Base-by-base conservation (phyloP, 2,113 vertebrate genomes). In the Platichthys stellatus region DNA sequence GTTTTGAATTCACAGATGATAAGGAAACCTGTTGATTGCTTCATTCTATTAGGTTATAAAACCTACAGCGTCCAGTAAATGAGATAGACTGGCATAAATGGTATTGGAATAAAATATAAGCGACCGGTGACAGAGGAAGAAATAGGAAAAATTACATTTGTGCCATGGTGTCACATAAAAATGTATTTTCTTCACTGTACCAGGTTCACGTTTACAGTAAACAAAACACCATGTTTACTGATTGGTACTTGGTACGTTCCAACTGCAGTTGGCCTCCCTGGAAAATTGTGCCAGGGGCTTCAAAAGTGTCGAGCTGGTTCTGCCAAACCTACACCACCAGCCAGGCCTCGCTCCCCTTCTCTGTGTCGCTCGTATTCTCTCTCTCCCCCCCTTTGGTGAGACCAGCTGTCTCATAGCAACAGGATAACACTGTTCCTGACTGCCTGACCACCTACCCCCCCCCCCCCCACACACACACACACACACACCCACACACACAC, bases 371-470 rank as follows among this genome's bases (percentile, higher is more conserved):
- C 24, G 24, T 24, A 2, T 24, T 24, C 24, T 24, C 15, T 54
- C 62, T 21, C 47, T 54, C 6, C 20, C 74, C 81, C 63, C 82
- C 84, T 88, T 43, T 76, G 81, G 81, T 84, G 81, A 90, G 69
- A 84, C 86, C 81, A 87, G 77, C 85, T 90, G 81, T 90, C 88
- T 88, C 87, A 82, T 86, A 87, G 89, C 87, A 92, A 91, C 87
- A 87, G 80, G 60, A 89, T 88, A 69, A 81, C 73, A 78, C 76
- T 80, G 73, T 82, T 88, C 24, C 67, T 82, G 77, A 84, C 72
- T 77, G 81, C 78, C 69, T 79, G 82, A 71, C 86, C 76, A 88
- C 83, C 61, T 63, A 54, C 76, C 84, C 79, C 23, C 23, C 23
- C 23, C 23, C 23, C 23, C 23, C 23, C 1, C 28, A 71, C 59